Percentiles rank a stretch among this genome's conserved stretches.
Evolutionary conservation across 2,797 vertebrate species (phyloP).

Genomic region (Galagoides demidoff): DNA sequence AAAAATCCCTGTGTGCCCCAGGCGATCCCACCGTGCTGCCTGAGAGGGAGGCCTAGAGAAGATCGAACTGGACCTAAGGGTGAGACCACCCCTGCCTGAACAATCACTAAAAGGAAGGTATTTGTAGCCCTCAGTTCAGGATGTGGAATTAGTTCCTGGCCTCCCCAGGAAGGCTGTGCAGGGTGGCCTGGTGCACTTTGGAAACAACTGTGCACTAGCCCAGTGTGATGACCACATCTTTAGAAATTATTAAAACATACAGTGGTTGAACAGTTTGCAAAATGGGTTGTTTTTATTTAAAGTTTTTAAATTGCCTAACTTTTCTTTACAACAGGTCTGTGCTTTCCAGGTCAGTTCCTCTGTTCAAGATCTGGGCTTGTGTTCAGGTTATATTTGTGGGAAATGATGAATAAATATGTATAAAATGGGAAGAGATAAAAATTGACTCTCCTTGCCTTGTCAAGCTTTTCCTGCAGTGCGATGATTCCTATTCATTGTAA

Average conservation of each 20-base stretch:
- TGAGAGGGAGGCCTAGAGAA: neutral
- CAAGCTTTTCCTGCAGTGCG: neutral
- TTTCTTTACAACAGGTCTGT: neutral
- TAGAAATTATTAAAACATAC: neutral
- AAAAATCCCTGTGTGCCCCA: too few species aligned
- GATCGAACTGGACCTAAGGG: neutral
- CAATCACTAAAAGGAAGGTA: neutral
- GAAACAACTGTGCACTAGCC: neutral
- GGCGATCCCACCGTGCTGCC: neutral
- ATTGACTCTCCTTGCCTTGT: neutral
- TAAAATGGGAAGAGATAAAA: neutral
- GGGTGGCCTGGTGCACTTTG: neutral
- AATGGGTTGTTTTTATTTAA: conserved; percentile 40
- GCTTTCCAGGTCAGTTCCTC: conserved; percentile 4
- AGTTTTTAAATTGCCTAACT: neutral
- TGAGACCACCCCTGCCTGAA: neutral
- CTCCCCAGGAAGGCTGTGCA: neutral
- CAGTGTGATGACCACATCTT: neutral
- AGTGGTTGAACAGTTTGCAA: neutral
- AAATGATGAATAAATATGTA: conserved; percentile 62
- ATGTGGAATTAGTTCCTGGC: neutral
- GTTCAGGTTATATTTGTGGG: conserved; percentile 18
- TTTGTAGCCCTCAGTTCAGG: neutral
- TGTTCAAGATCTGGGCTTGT: neutral
- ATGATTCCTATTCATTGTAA: neutral